Conservation (phyloP, 2,113 vertebrate genomes). For the Danionella cerebrum region DNA sequence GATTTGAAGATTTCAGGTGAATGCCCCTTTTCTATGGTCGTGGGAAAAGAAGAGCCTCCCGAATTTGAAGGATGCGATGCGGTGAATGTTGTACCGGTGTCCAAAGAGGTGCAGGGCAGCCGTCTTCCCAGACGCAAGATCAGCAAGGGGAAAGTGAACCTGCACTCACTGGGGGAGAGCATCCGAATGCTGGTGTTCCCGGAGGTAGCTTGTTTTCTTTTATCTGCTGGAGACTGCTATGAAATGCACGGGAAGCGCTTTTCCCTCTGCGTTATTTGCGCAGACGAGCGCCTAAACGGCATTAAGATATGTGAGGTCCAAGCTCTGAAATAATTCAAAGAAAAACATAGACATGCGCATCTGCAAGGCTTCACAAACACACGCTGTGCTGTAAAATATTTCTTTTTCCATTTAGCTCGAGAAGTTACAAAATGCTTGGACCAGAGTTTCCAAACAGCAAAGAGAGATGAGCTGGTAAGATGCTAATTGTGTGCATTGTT, state of each 20-base stretch:
- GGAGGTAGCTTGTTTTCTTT: constrained; percentile 71
- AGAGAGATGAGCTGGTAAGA: constrained; percentile 75
- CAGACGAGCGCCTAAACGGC: too few relatives aligned
- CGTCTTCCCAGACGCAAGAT: constrained; percentile 72
- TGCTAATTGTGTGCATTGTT: background rate
- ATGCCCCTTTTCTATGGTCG: constrained; percentile 84
- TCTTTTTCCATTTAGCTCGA: constrained; percentile 72
- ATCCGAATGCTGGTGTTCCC: constrained; percentile 90
- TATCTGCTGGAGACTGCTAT: background rate
- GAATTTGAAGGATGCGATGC: constrained; percentile 64
- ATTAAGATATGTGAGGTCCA: too few relatives aligned
- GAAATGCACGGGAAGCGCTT: background rate
- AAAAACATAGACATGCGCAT: too few relatives aligned
- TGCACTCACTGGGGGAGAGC: constrained; percentile 90
- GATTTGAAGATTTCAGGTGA: constrained; percentile 91
- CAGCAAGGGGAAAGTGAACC: constrained; percentile 81
- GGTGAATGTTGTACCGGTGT: constrained; percentile 61
- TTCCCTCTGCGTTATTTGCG: background rate
- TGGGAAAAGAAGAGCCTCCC: constrained; percentile 60
- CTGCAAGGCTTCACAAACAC: background rate
- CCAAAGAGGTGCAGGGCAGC: constrained; percentile 67
- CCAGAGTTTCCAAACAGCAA: constrained; percentile 73
- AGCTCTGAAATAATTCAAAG: too few relatives aligned
- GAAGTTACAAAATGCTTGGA: constrained; percentile 78
- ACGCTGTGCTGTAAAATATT: constrained; percentile 8